These are phyloP conservation scores for Procambarus clarkii DNA, from an alignment of 1,140 invertebrate genomes.

Conservation along the genomic window DNA sequence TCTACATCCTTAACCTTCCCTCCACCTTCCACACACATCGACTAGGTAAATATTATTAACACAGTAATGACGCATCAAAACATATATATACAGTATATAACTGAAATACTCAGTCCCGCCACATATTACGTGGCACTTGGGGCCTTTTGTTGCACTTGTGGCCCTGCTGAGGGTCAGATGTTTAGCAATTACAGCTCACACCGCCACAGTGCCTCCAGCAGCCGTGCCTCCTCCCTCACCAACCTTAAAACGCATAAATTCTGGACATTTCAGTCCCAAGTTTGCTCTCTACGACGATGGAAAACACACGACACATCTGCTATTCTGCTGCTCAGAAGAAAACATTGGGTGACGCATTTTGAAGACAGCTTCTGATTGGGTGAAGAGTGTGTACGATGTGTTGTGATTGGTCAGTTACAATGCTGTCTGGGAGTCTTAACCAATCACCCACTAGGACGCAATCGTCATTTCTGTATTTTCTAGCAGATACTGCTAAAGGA, in stretches of 20 bases:
- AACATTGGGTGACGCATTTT: background rate
- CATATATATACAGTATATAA: no score
- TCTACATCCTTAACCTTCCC: no score
- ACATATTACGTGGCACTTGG: background rate
- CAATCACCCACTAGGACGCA: slow-evolving; percentile 36
- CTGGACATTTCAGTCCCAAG: background rate
- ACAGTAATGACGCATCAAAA: no score
- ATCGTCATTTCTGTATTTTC: background rate
- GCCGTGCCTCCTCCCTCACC: background rate
- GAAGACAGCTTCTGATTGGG: background rate
- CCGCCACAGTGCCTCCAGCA: background rate
- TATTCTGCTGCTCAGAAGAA: background rate
- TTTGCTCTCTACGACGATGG: background rate
- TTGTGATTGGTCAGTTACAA: background rate
- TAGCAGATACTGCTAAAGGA: slow-evolving; percentile 12
- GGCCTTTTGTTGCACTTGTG: background rate
- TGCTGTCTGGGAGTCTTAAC: background rate
- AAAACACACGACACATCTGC: slow-evolving; percentile 22
- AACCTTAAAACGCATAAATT: background rate
- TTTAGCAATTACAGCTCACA: background rate
- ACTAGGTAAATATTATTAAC: no score
- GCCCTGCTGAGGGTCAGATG: background rate
- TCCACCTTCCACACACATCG: no score
- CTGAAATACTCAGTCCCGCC: no score
- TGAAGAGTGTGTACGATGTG: background rate